phyloP scores from a whole-genome alignment of 2,888 invertebrate genomes.

The Crepidodera aurea region DNA sequence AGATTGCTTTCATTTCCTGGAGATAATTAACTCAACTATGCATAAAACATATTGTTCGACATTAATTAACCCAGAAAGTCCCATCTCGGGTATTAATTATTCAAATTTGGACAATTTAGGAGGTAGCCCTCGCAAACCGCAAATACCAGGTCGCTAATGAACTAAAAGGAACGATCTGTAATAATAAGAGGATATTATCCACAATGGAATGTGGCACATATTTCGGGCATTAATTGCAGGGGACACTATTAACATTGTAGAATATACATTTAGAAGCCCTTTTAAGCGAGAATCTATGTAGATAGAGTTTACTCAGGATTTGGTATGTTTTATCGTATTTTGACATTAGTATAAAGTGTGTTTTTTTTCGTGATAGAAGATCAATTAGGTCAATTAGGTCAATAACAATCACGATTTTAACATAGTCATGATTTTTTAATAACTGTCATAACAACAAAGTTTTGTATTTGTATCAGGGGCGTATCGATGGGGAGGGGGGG shows the following conservation, averaged over 20 bases:
- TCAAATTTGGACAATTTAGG: constrained; percentile 32
- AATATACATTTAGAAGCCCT: too few species aligned
- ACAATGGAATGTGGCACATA: constrained; percentile 8
- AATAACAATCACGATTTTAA: too few species aligned
- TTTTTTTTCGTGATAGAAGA: too few species aligned
- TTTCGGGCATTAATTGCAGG: background rate
- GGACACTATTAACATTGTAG: background rate
- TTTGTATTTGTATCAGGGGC: too few species aligned
- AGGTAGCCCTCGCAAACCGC: constrained; percentile 21
- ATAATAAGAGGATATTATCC: constrained; percentile 12
- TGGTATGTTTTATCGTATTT: too few species aligned
- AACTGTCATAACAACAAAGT: too few species aligned
- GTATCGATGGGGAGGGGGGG: too few species aligned
- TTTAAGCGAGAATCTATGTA: too few species aligned
- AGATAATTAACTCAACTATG: constrained; percentile 42
- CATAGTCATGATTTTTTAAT: too few species aligned
- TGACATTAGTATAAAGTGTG: too few species aligned
- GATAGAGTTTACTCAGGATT: too few species aligned
- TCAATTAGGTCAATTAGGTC: too few species aligned
- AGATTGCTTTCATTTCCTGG: constrained; percentile 38
- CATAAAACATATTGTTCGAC: constrained; percentile 47
- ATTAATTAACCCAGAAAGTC: constrained; percentile 45
- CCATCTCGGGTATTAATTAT: constrained; percentile 33
- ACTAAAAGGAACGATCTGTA: constrained; percentile 25
- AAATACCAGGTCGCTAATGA: constrained; percentile 25